These are phyloP conservation scores for Bubo bubo DNA, from an alignment of 2,113 vertebrate genomes.

Conservation along the genomic window DNA sequence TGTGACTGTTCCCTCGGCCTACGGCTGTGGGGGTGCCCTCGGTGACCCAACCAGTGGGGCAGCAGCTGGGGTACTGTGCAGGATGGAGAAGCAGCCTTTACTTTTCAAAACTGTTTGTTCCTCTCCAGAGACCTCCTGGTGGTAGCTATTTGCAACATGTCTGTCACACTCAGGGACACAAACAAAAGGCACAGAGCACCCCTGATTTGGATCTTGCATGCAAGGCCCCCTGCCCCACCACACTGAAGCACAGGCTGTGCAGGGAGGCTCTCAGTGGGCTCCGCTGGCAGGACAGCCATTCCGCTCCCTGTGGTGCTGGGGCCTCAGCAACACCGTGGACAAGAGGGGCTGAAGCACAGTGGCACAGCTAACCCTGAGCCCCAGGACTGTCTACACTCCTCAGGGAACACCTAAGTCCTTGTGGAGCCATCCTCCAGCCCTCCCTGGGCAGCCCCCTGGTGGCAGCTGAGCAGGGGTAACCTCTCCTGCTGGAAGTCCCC, in stretches of 20 bases:
- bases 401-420: neutral
- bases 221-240: neutral
- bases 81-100: neutral
- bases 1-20: neutral
- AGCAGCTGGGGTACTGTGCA: neutral
- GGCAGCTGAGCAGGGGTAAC: neutral
- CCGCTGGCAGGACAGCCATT: rapidly evolving
- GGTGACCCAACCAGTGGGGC: rapidly evolving
- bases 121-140: neutral
- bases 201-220: rapidly evolving
- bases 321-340: rapidly evolving
- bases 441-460: neutral
- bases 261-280: rapidly evolving
- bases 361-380: neutral
- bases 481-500: neutral
- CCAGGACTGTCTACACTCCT: neutral
- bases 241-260: rapidly evolving
- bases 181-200: neutral
- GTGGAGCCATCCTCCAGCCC: neutral
- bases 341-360: neutral
- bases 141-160: neutral
- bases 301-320: rapidly evolving
- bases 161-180: neutral
- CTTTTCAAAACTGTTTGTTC: neutral
- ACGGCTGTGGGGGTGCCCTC: rapidly evolving